These are phyloP conservation scores for Lacerta viridis DNA, from an alignment of 2,797 vertebrate species.

Conservation along the genomic window DNA sequence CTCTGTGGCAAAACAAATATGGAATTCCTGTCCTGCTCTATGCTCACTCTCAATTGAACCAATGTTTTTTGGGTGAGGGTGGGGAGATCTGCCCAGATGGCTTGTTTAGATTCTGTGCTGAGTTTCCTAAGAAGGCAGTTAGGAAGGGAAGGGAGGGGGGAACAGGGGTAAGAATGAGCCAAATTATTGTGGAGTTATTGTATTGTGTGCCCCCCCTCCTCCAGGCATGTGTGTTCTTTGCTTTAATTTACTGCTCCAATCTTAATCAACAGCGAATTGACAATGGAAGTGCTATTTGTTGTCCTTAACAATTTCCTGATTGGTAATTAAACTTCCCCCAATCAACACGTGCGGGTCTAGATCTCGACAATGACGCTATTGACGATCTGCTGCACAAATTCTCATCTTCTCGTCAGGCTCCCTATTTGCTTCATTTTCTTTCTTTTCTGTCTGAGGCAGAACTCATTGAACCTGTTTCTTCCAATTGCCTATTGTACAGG, in stretches of 20 bases:
- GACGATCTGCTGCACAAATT: neutral
- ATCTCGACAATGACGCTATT: constrained; percentile 17
- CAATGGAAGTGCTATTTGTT: constrained; percentile 36
- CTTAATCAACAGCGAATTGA: constrained; percentile 43
- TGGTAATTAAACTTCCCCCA: constrained; percentile 36
- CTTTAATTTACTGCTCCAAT: constrained; percentile 42
- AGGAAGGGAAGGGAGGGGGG: neutral
- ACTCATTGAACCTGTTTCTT: constrained; percentile 10
- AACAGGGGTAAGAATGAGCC: constrained; percentile 12
- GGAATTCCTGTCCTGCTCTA: neutral
- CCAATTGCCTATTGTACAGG: constrained; percentile 31
- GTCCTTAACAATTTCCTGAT: constrained; percentile 49
- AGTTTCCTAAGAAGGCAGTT: constrained; percentile 27
- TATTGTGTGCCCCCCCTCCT: neutral
- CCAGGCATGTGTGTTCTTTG: constrained; percentile 24
- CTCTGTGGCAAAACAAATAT: neutral
- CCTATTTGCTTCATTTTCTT: constrained; percentile 16
- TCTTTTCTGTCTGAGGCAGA: constrained; percentile 17
- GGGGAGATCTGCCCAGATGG: constrained; percentile 30
- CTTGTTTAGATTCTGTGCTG: constrained; percentile 32
- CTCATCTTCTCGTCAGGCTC: constrained; percentile 8
- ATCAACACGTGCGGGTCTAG: constrained; percentile 33
- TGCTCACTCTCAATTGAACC: neutral
- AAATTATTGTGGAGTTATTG: constrained; percentile 31
- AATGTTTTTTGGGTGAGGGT: neutral